Evolutionary conservation across 2,888 invertebrate species (phyloP).

Genomic region (Chrysotoxum bicinctum): DNA sequence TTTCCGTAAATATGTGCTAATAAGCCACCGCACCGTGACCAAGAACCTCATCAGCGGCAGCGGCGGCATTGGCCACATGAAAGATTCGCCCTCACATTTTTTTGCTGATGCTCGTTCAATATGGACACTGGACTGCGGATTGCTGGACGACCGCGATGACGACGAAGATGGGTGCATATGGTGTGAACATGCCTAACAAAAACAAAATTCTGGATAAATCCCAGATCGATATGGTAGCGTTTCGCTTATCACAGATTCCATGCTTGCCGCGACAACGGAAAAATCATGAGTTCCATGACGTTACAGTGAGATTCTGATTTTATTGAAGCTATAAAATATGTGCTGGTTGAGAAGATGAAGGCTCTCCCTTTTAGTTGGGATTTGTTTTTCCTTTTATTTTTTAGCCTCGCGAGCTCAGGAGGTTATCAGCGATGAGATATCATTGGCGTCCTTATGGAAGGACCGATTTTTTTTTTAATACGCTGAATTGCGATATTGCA

Average conservation of each 20-base stretch:
- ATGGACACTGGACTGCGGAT: background rate
- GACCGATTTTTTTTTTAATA: background rate
- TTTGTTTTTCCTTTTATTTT: background rate
- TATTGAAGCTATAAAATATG: slow-evolving; percentile 1
- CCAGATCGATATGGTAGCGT: background rate
- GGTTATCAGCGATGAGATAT: slow-evolving; percentile 33
- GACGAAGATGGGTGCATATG: background rate
- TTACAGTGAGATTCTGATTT: background rate
- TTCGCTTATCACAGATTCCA: slow-evolving; percentile 15
- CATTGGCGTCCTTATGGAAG: slow-evolving; percentile 1
- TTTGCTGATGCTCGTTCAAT: background rate
- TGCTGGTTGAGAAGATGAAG: background rate
- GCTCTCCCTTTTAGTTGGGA: background rate
- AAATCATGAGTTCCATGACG: slow-evolving; percentile 10
- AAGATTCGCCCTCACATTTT: slow-evolving; percentile 2
- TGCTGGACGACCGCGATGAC: background rate
- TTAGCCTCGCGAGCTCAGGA: background rate
- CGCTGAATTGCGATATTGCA: slow-evolving; percentile 1
- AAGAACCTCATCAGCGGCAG: background rate
- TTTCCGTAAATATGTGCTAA: slow-evolving; percentile 25
- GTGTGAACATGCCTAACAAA: background rate
- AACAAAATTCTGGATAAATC: background rate
- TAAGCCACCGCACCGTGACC: slow-evolving; percentile 10
- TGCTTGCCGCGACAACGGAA: background rate
- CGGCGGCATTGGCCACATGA: background rate